These are phyloP conservation scores for Pomatorhinus ruficollis DNA, from an alignment of 2,113 vertebrate genomes.

Conservation along the genomic window DNA sequence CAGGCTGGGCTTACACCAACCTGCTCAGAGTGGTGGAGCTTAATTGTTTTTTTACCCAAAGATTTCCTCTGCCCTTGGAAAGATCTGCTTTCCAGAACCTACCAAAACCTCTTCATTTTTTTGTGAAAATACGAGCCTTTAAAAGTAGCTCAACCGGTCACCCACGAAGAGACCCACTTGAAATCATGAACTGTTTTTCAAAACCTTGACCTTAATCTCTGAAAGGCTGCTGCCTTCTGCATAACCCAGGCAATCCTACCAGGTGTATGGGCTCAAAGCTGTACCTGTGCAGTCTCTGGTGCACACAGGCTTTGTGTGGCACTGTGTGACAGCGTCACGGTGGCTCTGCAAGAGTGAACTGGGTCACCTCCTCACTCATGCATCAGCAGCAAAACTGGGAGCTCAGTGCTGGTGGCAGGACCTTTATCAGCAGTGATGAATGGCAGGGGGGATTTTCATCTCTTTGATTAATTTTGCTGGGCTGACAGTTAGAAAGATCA, in stretches of 20 bases:
- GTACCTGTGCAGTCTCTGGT: neutral
- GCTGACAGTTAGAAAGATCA: neutral
- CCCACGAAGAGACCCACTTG: neutral
- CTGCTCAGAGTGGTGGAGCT: neutral
- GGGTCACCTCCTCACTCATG: neutral
- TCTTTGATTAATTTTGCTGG: slow-evolving; percentile 23
- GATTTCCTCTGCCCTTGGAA: neutral
- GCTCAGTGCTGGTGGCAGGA: neutral
- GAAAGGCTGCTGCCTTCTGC: neutral
- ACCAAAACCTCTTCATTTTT: neutral
- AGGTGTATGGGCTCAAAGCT: neutral
- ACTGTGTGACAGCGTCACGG: fast-evolving
- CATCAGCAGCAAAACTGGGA: neutral
- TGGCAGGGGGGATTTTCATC: slow-evolving; percentile 22
- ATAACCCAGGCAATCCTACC: neutral
- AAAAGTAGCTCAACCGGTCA: neutral
- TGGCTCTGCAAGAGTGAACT: neutral
- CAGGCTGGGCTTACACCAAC: neutral
- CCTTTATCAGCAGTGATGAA: neutral
- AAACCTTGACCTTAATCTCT: neutral
- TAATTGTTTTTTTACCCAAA: neutral
- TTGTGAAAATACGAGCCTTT: neutral
- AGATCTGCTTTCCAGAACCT: neutral
- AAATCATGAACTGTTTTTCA: neutral
- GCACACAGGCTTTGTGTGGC: neutral